Evolutionary conservation across 2,113 vertebrate species (phyloP).

Genomic region (Electrona antarctica): DNA sequence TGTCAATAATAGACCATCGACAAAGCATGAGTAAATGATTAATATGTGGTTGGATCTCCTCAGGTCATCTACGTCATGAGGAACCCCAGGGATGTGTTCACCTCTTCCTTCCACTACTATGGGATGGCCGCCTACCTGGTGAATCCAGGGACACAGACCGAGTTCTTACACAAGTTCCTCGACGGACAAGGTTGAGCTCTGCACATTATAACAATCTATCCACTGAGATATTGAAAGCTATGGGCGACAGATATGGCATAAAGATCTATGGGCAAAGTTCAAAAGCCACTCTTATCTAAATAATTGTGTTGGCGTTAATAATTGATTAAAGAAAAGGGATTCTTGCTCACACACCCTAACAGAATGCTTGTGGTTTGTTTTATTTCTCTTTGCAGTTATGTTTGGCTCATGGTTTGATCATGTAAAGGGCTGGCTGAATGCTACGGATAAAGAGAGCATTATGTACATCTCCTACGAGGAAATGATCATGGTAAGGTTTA

Average conservation of each 20-base stretch:
- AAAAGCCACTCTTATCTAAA: neutral
- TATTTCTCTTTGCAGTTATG: constrained; percentile 54
- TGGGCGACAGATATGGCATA: neutral
- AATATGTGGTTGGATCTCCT: neutral
- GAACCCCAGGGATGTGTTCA: constrained; percentile 78
- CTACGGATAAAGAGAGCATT: constrained; percentile 49
- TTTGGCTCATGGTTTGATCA: constrained; percentile 81
- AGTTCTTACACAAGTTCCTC: constrained; percentile 77
- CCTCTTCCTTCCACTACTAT: constrained; percentile 71
- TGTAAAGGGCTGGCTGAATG: constrained; percentile 73
- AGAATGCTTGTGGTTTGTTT: neutral
- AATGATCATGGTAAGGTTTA: constrained; percentile 52
- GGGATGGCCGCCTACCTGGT: constrained; percentile 62
- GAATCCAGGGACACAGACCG: constrained; percentile 61
- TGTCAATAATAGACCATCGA: no score
- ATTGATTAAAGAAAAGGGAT: neutral
- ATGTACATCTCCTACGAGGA: constrained; percentile 70
- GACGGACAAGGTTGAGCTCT: constrained; percentile 66
- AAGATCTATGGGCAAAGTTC: neutral
- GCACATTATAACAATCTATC: neutral
- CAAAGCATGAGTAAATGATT: neutral
- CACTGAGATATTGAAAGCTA: neutral
- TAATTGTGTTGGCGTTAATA: neutral
- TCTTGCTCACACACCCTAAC: neutral
- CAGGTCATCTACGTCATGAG: constrained; percentile 77